These are phyloP conservation scores for Zaprionus kolodkinae DNA, from an alignment of 1,140 invertebrate species.

Conservation along the genomic window DNA sequence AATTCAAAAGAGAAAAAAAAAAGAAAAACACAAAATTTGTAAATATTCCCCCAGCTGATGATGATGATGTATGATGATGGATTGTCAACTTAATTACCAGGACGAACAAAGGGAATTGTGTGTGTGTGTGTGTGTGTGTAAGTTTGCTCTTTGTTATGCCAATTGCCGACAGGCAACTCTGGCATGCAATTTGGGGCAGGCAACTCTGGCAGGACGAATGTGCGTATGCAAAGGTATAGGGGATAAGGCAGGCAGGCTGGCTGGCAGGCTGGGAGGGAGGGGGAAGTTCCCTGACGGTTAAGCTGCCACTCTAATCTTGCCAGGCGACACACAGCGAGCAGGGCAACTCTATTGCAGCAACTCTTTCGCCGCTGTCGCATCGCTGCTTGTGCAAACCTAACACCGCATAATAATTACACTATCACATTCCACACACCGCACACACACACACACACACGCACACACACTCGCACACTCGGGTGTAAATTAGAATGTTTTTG, in stretches of 20 bases:
- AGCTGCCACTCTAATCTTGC: conserved; percentile 68
- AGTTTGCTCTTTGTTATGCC: conserved; percentile 32
- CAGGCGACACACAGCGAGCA: background rate
- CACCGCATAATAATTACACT: conserved; percentile 81
- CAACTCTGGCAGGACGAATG: conserved; percentile 9
- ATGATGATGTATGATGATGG: conserved; percentile 82
- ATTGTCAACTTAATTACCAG: conserved; percentile 81
- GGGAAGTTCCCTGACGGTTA: conserved; percentile 55
- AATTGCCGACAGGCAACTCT: conserved; percentile 31
- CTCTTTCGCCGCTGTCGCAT: conserved; percentile 14
- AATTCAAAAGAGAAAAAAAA: conserved; percentile 13
- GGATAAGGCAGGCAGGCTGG: conserved; percentile 27
- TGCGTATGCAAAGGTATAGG: conserved; percentile 58
- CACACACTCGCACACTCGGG: conserved; percentile 52
- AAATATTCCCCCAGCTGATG: conserved; percentile 34
- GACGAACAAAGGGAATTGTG: conserved; percentile 75
- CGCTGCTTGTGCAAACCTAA: conserved; percentile 43
- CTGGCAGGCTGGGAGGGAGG: conserved; percentile 8
- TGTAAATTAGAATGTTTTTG: conserved; percentile 82
- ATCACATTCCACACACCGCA: conserved; percentile 67
- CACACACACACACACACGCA: conserved; percentile 32
- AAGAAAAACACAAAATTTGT: background rate
- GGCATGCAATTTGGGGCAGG: conserved; percentile 7
- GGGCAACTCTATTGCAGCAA: background rate
- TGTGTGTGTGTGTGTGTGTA: conserved; percentile 2